Evolutionary conservation across 2,113 vertebrate species (phyloP), one percentile per base, ranked within the genome.

Genomic region (Ancistrus triradiatus): DNA sequence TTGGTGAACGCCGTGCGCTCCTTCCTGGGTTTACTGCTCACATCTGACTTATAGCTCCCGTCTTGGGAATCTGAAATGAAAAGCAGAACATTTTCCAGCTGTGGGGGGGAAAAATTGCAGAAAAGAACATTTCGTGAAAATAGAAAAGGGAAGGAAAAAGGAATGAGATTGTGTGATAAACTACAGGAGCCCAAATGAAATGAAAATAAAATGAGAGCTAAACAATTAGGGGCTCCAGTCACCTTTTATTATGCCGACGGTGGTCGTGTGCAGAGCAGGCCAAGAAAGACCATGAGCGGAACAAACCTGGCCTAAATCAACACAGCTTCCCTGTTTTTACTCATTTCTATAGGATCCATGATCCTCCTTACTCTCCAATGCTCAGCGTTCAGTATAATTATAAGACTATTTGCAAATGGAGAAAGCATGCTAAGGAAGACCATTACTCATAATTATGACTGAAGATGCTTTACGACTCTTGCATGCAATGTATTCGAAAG

Each of bases 1-100:
- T 96, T 96, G 78, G 93, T 94, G 81, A 95, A 96, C 47, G 93
- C 93, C 68, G 93, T 95, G 66, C 92, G 87, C 88, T 95, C 92
- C 84, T 96, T 96, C 67, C 93, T 90, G 70, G 92, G 93, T 80
- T 94, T 95, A 79, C 91, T 91, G 78, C 87, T 94, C 75, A 91
- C 86, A 76, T 94, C 92, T 81, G 90, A 89, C 81, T 93, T 95
- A 77, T 91, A 93, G 84, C 90, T 95, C 82, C 92, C 90, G 74
- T 95, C 92, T 70, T 93, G 91, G 67, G 91, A 93, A 79, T 94
- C 93, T 95, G 80, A 53, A 88, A 87, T 72, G 66, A 66, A 79
- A 68, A 86, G 66, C 62, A 80, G 71, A 79, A 81, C 74, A 76
- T 82, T 80, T 79, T 83, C 82, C 79, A 81, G 78, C 65, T 66